These are phyloP conservation scores for Harpagoxenus sublaevis DNA, from an alignment of 2,888 invertebrate genomes.

Conservation along the genomic window DNA sequence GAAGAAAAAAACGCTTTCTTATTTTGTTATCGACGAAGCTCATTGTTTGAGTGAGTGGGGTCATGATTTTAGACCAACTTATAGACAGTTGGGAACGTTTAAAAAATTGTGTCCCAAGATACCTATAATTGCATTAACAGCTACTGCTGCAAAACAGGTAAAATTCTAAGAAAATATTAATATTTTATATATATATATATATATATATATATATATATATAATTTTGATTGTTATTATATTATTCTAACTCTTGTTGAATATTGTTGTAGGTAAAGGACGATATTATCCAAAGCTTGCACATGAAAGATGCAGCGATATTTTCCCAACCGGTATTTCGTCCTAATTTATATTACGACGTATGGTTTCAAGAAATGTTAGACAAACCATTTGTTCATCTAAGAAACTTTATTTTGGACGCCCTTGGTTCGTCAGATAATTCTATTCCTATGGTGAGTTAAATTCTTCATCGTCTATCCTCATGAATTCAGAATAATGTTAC, in stretches of 20 bases:
- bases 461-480: slow-evolving; percentile 8
- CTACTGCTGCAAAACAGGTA: slow-evolving; percentile 93
- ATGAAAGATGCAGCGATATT: slow-evolving; percentile 91
- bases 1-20: slow-evolving; percentile 93
- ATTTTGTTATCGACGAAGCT: slow-evolving; percentile 98
- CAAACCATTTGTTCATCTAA: slow-evolving; percentile 93
- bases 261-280: slow-evolving; percentile 90
- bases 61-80: slow-evolving; percentile 98
- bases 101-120: slow-evolving; percentile 88
- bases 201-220: too few species aligned
- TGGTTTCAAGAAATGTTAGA: slow-evolving; percentile 94
- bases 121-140: slow-evolving; percentile 97
- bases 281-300: slow-evolving; percentile 92
- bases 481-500: background rate
- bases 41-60: slow-evolving; percentile 99
- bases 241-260: slow-evolving; percentile 19
- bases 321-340: slow-evolving; percentile 95
- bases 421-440: slow-evolving; percentile 87
- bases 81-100: slow-evolving; percentile 94
- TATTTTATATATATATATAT: too few species aligned
- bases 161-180: slow-evolving; percentile 4
- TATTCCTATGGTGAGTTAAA: slow-evolving; percentile 59
- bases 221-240: slow-evolving; percentile 22
- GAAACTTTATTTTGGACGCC: slow-evolving; percentile 90
- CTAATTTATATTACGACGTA: slow-evolving; percentile 98